phyloP scores from a whole-genome alignment of 1,140 invertebrate species.

The Bombus consobrinus region DNA sequence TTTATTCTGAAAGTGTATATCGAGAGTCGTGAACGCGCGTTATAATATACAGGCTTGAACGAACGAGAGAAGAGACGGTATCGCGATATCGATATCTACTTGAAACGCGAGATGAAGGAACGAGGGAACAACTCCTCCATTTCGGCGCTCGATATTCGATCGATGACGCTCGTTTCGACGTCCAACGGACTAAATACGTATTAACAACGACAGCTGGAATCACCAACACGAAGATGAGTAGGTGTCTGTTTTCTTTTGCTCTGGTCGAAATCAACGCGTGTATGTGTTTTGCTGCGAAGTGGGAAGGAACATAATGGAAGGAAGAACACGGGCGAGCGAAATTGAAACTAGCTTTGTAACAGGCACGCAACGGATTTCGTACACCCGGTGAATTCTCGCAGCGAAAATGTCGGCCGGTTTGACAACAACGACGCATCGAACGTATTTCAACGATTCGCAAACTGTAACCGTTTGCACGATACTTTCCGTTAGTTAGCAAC shows the following conservation, averaged over 20 bases:
- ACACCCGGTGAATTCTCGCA: constrained; percentile 6
- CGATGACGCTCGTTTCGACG: background rate
- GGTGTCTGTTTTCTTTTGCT: background rate
- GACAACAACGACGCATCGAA: background rate
- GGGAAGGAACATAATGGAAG: accelerated
- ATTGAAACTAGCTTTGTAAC: background rate
- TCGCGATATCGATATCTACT: background rate
- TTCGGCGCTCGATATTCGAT: too few relatives aligned
- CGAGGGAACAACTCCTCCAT: background rate
- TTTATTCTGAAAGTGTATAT: background rate
- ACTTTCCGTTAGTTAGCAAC: too few relatives aligned
- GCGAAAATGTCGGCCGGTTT: background rate
- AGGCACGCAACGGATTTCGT: background rate
- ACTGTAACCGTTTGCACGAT: background rate
- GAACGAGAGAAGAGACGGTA: background rate
- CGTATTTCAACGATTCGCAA: constrained; percentile 15
- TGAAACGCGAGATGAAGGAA: background rate
- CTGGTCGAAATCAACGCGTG: accelerated
- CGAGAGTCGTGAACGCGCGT: background rate
- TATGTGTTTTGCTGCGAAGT: accelerated
- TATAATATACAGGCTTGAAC: background rate
- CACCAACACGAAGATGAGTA: too few relatives aligned
- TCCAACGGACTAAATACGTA: background rate
- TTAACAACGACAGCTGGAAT: too few relatives aligned
- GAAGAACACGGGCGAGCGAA: background rate